phyloP scores from a whole-genome alignment of 1,140 invertebrate genomes.

The Mercenaria mercenaria region DNA sequence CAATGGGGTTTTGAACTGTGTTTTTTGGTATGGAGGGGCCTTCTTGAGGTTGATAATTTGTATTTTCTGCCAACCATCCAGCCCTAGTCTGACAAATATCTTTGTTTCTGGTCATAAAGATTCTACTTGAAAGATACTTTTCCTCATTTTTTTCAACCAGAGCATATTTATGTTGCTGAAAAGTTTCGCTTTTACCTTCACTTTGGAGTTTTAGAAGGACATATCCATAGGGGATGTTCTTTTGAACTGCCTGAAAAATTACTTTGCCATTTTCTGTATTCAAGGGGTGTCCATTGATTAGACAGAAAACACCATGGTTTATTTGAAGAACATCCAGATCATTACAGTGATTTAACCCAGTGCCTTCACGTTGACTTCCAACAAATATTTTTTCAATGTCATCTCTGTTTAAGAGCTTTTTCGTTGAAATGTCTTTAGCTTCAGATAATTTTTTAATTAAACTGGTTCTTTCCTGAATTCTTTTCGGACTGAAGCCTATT shows the following conservation, averaged over 20 bases:
- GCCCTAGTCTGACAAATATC: not conserved
- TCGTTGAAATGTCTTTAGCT: not conserved
- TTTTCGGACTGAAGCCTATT: not conserved
- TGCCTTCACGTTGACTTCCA: conserved; percentile 33
- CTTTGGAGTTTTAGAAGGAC: too few species aligned
- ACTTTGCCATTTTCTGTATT: too few species aligned
- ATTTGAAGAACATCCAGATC: conserved; percentile 28
- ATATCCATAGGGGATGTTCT: too few species aligned
- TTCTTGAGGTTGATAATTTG: not conserved
- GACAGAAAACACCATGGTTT: not conserved
- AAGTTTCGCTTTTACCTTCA: too few species aligned
- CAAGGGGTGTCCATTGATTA: not conserved
- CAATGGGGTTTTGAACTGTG: not conserved
- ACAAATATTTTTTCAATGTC: conserved; percentile 33
- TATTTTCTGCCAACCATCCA: not conserved
- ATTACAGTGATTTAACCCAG: not conserved
- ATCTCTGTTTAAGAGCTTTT: not conserved
- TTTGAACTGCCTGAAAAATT: too few species aligned
- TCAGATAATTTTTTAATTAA: not conserved
- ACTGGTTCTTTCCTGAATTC: not conserved
- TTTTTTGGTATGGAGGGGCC: conserved; percentile 6
- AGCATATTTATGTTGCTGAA: not conserved
- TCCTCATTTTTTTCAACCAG: not conserved
- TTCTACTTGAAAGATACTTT: conserved; percentile 11
- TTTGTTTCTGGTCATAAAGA: conserved; percentile 13